Conservation (phyloP, 2,888 invertebrate genomes). For the Tetheella fluctuosa region DNA sequence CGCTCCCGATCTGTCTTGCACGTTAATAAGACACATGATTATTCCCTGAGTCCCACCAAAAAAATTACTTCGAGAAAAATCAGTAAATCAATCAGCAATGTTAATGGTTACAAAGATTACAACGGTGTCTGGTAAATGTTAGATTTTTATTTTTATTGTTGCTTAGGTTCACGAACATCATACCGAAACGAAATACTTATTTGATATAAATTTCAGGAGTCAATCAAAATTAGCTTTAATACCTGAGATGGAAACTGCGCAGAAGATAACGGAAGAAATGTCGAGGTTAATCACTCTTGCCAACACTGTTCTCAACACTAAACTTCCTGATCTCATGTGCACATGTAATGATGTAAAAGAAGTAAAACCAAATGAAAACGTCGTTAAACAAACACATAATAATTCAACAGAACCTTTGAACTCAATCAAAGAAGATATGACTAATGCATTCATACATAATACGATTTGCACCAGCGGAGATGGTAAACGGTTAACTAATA, state of each 20-base stretch:
- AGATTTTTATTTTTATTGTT: constrained; percentile 14
- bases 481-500: constrained; percentile 36
- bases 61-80: constrained; percentile 71
- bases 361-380: constrained; percentile 29
- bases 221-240: constrained; percentile 66
- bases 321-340: constrained; percentile 73
- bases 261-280: constrained; percentile 75
- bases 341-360: constrained; percentile 48
- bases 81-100: constrained; percentile 76
- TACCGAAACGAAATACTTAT: neutral
- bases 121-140: constrained; percentile 60
- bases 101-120: constrained; percentile 69
- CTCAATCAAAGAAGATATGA: constrained; percentile 50
- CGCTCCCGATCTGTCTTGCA: constrained; percentile 73
- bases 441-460: constrained; percentile 48
- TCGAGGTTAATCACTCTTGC: constrained; percentile 77
- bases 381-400: constrained; percentile 38
- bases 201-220: constrained; percentile 55
- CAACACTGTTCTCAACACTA: constrained; percentile 76
- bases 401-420: constrained; percentile 48
- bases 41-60: constrained; percentile 55
- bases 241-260: constrained; percentile 61
- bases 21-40: constrained; percentile 68
- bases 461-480: constrained; percentile 47
- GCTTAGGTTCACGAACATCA: constrained; percentile 1